Percentiles rank a stretch among this genome's conserved stretches.
Evolutionary conservation across 2,113 vertebrate species (phyloP).

Genomic region (Monarcha castaneiventris): DNA sequence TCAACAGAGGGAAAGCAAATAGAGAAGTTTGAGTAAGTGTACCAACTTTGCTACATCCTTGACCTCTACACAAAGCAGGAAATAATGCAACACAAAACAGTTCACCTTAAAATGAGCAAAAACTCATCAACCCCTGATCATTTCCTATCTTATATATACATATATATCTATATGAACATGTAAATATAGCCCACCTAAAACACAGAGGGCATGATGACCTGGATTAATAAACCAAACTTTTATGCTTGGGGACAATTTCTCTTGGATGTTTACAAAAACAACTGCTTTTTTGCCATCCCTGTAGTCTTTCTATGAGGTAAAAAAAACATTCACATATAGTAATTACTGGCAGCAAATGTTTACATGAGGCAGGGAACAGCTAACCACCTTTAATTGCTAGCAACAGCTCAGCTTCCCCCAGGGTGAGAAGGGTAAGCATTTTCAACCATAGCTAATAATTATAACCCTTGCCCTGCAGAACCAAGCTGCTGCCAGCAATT

Average conservation of each 20-base stretch:
- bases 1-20: neutral
- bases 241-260: neutral
- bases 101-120: neutral
- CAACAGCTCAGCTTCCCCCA: neutral
- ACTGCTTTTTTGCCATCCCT: neutral
- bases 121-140: neutral
- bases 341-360: neutral
- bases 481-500: neutral
- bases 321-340: neutral
- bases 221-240: neutral
- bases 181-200: neutral
- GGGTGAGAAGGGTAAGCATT: slow-evolving; percentile 9
- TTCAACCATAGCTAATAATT: neutral
- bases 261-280: neutral
- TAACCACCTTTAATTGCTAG: slow-evolving; percentile 21
- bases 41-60: neutral
- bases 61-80: neutral
- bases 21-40: neutral
- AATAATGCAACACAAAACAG: neutral
- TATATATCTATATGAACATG: neutral
- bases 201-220: neutral
- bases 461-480: neutral
- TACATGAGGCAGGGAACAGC: neutral
- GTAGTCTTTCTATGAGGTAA: neutral
- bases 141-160: neutral